phyloP scores from a whole-genome alignment of 2,888 invertebrate species.

The Acronicta aceris region DNA sequence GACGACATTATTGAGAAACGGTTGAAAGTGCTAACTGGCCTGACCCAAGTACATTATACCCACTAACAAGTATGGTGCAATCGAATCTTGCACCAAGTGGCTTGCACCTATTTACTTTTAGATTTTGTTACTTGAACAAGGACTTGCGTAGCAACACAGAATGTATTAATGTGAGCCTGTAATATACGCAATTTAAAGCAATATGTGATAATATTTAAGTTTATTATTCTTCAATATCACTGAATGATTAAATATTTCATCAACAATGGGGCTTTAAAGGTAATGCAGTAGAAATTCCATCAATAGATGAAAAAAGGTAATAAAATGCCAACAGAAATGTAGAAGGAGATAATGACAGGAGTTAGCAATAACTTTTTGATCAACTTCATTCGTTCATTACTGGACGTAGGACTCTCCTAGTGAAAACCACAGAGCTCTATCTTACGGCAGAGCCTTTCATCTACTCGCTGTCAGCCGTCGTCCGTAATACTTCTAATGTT shows the following conservation, averaged over 20 bases:
- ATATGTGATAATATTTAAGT: neutral
- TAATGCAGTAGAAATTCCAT: neutral
- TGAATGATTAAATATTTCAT: neutral
- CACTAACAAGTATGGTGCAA: conserved; percentile 41
- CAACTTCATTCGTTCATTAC: no score
- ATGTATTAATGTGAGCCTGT: neutral
- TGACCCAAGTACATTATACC: conserved; percentile 26
- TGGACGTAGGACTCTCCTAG: no score
- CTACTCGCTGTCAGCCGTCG: no score
- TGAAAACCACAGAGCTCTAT: no score
- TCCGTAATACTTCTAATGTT: no score
- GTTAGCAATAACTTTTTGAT: no score
- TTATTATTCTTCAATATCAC: neutral
- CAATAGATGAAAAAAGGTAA: neutral
- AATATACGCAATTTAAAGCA: neutral
- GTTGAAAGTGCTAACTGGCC: conserved; percentile 40
- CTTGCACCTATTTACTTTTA: conserved; percentile 6
- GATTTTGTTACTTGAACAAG: neutral
- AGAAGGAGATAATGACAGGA: no score
- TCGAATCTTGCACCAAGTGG: conserved; percentile 22
- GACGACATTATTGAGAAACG: conserved; percentile 40
- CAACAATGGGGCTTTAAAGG: neutral
- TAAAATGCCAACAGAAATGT: no score
- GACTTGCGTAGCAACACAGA: neutral
- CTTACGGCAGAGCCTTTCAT: no score